Evolutionary conservation across 1,140 invertebrate genomes (phyloP).

Genomic region (Wiebesia pumilae): DNA sequence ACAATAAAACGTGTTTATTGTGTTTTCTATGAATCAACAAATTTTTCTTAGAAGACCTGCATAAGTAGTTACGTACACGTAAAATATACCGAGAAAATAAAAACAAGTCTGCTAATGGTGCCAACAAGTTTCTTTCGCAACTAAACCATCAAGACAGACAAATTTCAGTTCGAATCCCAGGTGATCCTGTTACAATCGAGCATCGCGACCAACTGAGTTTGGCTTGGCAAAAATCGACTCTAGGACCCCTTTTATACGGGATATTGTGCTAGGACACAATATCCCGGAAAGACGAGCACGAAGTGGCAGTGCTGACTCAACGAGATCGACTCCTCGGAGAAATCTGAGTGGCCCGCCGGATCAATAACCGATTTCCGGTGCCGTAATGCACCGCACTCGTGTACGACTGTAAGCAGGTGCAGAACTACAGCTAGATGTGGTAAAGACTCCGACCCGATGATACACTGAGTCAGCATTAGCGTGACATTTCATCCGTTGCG

Average conservation of each 20-base stretch:
- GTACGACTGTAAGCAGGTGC: conserved; percentile 8
- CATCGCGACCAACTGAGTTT: neutral
- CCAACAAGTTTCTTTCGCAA: neutral
- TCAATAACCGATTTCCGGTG: conserved; percentile 50
- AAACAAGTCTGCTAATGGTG: neutral
- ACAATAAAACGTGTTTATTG: neutral
- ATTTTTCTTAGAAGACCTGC: neutral
- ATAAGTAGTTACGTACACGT: neutral
- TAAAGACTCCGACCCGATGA: neutral
- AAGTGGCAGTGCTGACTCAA: neutral
- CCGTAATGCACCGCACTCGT: neutral
- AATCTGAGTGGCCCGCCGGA: conserved; percentile 23
- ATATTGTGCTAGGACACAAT: conserved; percentile 3
- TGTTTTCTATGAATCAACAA: neutral
- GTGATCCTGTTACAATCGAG: conserved; percentile 20
- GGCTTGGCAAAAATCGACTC: neutral
- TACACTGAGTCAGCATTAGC: conserved; percentile 31
- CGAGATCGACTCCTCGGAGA: neutral
- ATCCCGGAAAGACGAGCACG: neutral
- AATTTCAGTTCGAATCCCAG: neutral
- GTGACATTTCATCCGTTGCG: conserved; percentile 46
- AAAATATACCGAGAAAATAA: neutral
- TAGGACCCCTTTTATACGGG: neutral
- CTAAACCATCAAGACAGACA: neutral
- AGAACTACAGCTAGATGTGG: neutral